Percentiles rank a stretch among this genome's conserved stretches.
phyloP scores from a whole-genome alignment of 2,888 invertebrate genomes.

The Lycocerus yunnanus region DNA sequence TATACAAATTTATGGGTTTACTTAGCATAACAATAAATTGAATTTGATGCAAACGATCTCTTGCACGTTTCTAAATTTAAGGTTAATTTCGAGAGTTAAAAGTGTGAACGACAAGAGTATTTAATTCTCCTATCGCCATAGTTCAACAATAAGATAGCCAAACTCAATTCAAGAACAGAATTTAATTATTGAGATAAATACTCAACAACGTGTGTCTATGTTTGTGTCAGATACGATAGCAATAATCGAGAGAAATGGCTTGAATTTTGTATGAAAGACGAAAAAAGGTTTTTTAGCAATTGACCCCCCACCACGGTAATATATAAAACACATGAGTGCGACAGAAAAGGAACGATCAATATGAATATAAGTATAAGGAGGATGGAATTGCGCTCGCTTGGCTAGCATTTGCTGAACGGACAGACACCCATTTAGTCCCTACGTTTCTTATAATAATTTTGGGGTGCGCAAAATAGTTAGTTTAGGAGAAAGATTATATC shows the following conservation, averaged over 20 bases:
- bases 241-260: conserved; percentile 56
- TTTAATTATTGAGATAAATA: neutral
- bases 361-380: conserved; percentile 19
- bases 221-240: conserved; percentile 49
- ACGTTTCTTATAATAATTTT: conserved; percentile 55
- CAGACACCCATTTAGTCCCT: conserved; percentile 54
- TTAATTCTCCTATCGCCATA: neutral
- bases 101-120: neutral
- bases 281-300: conserved; percentile 55
- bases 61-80: neutral
- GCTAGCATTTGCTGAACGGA: conserved; percentile 52
- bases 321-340: conserved; percentile 48
- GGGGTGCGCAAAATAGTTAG: conserved; percentile 47
- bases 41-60: too few relatives aligned
- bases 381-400: conserved; percentile 29
- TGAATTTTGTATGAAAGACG: conserved; percentile 56
- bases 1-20: too few relatives aligned
- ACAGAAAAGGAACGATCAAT: conserved; percentile 26
- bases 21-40: neutral
- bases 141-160: neutral
- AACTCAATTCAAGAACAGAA: neutral
- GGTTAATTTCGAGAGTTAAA: neutral
- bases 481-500: conserved; percentile 31
- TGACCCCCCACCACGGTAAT: conserved; percentile 53
- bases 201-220: conserved; percentile 43